Base-by-base conservation (phyloP, 2,797 vertebrate species). In the Tokudaia muenninki region DNA sequence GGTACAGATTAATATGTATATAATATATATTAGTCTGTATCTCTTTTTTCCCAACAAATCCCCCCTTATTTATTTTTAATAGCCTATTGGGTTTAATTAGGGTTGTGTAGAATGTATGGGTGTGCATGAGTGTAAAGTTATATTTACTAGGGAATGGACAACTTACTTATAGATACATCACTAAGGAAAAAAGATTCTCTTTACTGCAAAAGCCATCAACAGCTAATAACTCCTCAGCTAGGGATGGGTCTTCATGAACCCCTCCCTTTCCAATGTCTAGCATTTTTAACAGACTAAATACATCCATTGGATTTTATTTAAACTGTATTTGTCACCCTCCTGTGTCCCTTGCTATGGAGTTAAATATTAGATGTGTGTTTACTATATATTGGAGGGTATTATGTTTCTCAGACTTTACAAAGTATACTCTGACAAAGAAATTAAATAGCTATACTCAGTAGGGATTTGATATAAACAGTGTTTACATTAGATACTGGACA, bases 381-480 rank as follows among this genome's bases (percentile, higher is more conserved):
- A 72, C 6, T 37, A n/a, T 72, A 17, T 82, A 92, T 93, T 67
- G 70, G 61, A 81, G 55, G 81, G 31, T 57, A 82, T 74, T 79
- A n/a, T 65, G 74, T 81, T 87, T 94, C 77, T 84, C 47, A 88
- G 22, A 92, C 88, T 94, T 87, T 81, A 93, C 78, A 92, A 97
- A 77, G 14, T 91, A 44, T 37, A 86, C 52, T 82, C 77, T 50
- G 37, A 90, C 65, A 95, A 95, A 92, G 37, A 65, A 37, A 89
- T 41, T 72, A 26, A 90, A 82, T 55, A 97, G 90, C 86, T 83
- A 65, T 13, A 52, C 16, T 17, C 3, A 6, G 26, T 78, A 87
- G 59, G 59, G 91, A 78, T 90, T 79, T 96, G 44, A 95, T 70
- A 89, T 81, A 80, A 94, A 55, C 47, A 59, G 24, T 0, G 1